These are phyloP conservation scores for Vanessa tameamea DNA, from an alignment of 1,140 invertebrate genomes.

Conservation along the genomic window DNA sequence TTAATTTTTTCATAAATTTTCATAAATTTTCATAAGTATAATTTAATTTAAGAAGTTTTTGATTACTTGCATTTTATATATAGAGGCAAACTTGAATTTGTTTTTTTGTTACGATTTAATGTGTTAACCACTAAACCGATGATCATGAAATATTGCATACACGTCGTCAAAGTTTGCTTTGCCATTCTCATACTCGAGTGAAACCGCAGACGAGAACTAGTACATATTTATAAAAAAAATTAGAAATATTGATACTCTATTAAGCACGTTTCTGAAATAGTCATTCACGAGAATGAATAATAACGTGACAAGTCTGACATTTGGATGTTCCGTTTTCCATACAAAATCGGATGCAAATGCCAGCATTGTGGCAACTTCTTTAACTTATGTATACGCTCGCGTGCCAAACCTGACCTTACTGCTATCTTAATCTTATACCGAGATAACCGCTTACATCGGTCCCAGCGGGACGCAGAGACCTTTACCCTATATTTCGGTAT, in stretches of 20 bases:
- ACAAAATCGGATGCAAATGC: slow-evolving; percentile 47
- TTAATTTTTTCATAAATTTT: too few relatives aligned
- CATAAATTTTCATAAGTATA: too few relatives aligned
- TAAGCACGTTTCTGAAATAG: slow-evolving; percentile 1
- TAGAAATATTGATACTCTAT: not conserved
- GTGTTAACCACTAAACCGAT: too few relatives aligned
- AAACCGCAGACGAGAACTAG: too few relatives aligned
- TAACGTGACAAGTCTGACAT: slow-evolving; percentile 35
- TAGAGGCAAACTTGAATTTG: too few relatives aligned
- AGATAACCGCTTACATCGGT: slow-evolving; percentile 71
- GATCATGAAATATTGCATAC: too few relatives aligned
- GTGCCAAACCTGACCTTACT: slow-evolving; percentile 68
- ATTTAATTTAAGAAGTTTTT: too few relatives aligned
- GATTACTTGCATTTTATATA: too few relatives aligned
- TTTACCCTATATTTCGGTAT: slow-evolving; percentile 46
- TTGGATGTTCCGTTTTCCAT: slow-evolving; percentile 47
- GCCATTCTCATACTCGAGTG: too few relatives aligned
- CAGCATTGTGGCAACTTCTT: slow-evolving; percentile 38
- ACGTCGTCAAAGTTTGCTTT: too few relatives aligned
- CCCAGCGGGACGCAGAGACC: slow-evolving; percentile 62
- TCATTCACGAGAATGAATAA: slow-evolving; percentile 19
- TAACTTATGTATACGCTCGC: slow-evolving; percentile 52
- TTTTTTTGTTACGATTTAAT: too few relatives aligned
- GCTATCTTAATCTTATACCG: slow-evolving; percentile 69
- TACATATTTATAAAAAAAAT: too few relatives aligned